Evolutionary conservation across 2,888 invertebrate species (phyloP).

Genomic region (Leistus spinibarbis): DNA sequence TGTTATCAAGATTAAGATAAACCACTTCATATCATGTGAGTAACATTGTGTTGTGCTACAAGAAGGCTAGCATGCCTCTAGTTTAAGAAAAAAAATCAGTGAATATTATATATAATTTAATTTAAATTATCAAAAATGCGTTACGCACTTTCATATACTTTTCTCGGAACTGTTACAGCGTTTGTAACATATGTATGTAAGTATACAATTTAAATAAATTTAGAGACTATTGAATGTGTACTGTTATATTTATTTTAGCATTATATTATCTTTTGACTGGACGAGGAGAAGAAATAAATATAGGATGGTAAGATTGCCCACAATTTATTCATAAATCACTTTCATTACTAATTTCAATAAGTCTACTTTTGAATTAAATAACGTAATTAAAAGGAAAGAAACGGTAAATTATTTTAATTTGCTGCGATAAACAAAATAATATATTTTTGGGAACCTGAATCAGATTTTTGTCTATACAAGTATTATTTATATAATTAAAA

Average conservation of each 20-base stretch:
- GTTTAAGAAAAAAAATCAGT: neutral
- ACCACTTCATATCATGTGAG: conserved; percentile 30
- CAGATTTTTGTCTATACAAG: neutral
- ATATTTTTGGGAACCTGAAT: neutral
- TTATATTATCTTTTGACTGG: conserved; percentile 79
- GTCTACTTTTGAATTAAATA: no score
- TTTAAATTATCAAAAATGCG: conserved; percentile 59
- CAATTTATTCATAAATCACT: no score
- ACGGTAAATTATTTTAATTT: neutral
- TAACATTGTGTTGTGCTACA: neutral
- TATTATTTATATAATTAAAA: neutral
- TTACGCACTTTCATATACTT: conserved; percentile 64
- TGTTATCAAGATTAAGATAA: conserved; percentile 28
- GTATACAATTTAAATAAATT: conserved; percentile 40
- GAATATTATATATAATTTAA: neutral
- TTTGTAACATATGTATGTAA: conserved; percentile 47
- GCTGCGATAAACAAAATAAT: neutral
- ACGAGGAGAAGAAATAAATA: conserved; percentile 84
- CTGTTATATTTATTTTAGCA: conserved; percentile 54
- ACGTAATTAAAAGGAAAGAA: no score
- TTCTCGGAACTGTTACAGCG: conserved; percentile 49
- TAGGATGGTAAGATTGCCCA: conserved; percentile 74
- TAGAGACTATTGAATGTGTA: conserved; percentile 37
- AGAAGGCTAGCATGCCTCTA: neutral
- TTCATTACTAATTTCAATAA: no score